Evolutionary conservation across 2,888 invertebrate genomes (phyloP).

Genomic region (Spilosoma lubricipeda): DNA sequence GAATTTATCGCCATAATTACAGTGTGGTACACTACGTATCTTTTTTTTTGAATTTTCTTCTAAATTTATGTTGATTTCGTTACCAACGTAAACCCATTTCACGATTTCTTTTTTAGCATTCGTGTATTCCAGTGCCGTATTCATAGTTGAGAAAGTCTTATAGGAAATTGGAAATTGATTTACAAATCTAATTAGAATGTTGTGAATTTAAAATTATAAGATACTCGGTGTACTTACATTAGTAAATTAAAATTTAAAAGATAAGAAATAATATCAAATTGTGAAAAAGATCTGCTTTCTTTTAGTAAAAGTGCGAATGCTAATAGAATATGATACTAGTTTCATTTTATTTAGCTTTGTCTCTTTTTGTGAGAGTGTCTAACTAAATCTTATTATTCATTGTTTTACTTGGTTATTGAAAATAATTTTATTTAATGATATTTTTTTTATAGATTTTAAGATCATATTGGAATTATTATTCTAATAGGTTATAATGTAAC

Average conservation of each 20-base stretch:
- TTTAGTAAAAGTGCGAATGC: too few species aligned
- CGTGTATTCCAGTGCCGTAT: conserved; percentile 68
- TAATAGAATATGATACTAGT: too few species aligned
- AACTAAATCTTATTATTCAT: too few species aligned
- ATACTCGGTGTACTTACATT: neutral
- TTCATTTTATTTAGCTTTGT: too few species aligned
- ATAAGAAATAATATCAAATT: neutral
- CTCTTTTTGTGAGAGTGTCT: too few species aligned
- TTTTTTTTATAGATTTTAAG: too few species aligned
- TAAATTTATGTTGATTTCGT: conserved; percentile 83
- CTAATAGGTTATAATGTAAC: too few species aligned
- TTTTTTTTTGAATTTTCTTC: conserved; percentile 65
- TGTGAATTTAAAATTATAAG: neutral
- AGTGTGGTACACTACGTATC: conserved; percentile 44
- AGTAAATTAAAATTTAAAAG: neutral
- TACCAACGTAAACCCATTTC: conserved; percentile 83
- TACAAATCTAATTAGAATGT: neutral
- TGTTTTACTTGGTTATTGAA: too few species aligned
- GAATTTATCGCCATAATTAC: conserved; percentile 46
- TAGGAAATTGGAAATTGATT: neutral
- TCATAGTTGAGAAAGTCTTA: conserved; percentile 57
- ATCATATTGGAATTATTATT: too few species aligned
- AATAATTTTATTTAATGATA: too few species aligned
- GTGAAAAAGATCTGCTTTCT: neutral
- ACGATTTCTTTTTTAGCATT: conserved; percentile 82